Percentiles rank a stretch among this genome's conserved stretches.
phyloP scores from a whole-genome alignment of 2,888 invertebrate genomes.

The Lasioglossum figueresi region DNA sequence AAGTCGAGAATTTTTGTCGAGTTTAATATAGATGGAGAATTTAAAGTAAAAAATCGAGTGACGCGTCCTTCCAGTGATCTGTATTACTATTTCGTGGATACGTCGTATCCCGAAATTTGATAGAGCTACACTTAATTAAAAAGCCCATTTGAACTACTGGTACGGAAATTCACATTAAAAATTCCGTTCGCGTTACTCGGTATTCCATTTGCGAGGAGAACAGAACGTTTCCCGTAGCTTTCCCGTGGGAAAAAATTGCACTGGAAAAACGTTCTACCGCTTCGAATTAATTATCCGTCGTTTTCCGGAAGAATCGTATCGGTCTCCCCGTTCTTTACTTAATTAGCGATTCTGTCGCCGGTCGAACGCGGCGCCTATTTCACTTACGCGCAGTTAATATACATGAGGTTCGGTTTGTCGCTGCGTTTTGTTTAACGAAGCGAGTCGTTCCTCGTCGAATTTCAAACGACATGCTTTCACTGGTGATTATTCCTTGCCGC shows the following conservation, averaged over 20 bases:
- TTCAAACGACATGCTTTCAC: constrained; percentile 64
- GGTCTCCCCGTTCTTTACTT: constrained; percentile 1
- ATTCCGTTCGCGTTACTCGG: not conserved
- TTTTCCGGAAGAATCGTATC: not conserved
- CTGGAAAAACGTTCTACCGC: not conserved
- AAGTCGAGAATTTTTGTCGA: not conserved
- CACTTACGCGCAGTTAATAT: constrained; percentile 51
- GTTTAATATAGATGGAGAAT: not conserved
- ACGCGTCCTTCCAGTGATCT: not conserved
- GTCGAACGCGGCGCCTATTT: constrained; percentile 16
- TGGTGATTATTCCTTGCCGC: constrained; percentile 66
- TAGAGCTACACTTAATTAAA: not conserved
- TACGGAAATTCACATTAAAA: not conserved
- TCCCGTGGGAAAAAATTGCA: not conserved
- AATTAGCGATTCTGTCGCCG: constrained; percentile 35
- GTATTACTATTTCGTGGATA: not conserved
- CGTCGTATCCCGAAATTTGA: not conserved
- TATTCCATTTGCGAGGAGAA: not conserved
- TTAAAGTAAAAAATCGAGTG: no score
- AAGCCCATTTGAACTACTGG: not conserved
- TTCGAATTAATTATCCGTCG: not conserved
- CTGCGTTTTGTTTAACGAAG: constrained; percentile 40
- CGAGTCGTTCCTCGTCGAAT: constrained; percentile 50
- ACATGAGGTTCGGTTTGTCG: constrained; percentile 35
- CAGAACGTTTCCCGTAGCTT: not conserved